A percentile compares a stretch with the other conserved stretches of the same genome.
Evolutionary conservation across 2,113 vertebrate species (phyloP).

Genomic region (Azemiops feae): DNA sequence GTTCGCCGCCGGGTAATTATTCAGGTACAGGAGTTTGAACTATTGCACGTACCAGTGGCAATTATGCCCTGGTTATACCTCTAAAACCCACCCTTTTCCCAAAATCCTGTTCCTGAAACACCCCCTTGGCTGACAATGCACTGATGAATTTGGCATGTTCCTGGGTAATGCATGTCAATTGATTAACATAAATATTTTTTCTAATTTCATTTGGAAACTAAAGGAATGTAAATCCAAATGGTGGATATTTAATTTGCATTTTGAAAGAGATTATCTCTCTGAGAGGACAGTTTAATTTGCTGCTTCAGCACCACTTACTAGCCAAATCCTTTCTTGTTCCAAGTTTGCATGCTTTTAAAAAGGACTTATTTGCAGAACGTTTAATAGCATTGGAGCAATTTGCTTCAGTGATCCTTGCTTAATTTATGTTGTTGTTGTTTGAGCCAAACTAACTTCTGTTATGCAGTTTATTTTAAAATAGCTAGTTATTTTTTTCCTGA

Average conservation of each 20-base stretch:
- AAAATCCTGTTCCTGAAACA: constrained; percentile 1
- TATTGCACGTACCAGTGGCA: constrained; percentile 41
- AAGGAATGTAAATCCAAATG: neutral
- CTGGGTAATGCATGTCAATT: constrained; percentile 15
- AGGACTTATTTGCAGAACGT: constrained; percentile 12
- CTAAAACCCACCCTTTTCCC: neutral
- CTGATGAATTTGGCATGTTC: constrained; percentile 28
- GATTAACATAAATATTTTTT: neutral
- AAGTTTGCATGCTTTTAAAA: constrained; percentile 47
- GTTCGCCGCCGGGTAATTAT: constrained; percentile 93
- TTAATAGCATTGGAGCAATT: neutral
- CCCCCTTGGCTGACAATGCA: neutral
- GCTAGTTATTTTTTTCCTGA: neutral
- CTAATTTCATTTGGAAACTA: neutral
- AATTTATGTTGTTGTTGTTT: neutral
- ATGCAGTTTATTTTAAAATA: constrained; percentile 2
- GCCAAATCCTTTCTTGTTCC: neutral
- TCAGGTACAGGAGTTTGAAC: constrained; percentile 78
- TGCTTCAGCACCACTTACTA: neutral
- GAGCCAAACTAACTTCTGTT: constrained; percentile 30
- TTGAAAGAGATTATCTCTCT: neutral
- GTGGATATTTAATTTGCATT: neutral
- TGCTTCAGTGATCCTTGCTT: neutral
- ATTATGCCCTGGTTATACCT: neutral
- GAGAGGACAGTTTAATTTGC: constrained; percentile 11